Evolutionary conservation across 2,888 invertebrate genomes (phyloP), one percentile per base, ranked within the genome.

Genomic region (Calameuta filiformis): DNA sequence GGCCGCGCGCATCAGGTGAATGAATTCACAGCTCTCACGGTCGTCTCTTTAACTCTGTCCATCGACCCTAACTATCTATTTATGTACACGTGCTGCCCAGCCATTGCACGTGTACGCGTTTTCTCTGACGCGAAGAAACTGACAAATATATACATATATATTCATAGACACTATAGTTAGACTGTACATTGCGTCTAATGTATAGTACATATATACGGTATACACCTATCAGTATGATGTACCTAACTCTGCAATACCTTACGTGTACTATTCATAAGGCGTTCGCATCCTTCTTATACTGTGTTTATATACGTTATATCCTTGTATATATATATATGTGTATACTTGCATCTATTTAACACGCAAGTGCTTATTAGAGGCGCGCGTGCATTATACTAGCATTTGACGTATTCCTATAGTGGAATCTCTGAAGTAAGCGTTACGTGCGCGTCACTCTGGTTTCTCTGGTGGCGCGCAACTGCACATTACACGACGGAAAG

Each of bases 41-140:
- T 84, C 81, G 82, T 85, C 85, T 85, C 85, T 87, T 87, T 84
- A 81, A 82, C 23, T 83, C 85, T 89, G 90, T 89, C 87, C 89
- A 84, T 89, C 89, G 89, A 89, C 89, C 90, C 90, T 87, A 89
- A 88, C 88, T 87, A 85, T 87, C 89, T 89, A 89, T 89, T 89
- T 89, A 89, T 89, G 89, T 82, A 85, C 87, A 84, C 85, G 83
- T 83, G 83, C 76, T 81, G 81, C 80, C 81, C 81, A 15, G 56
- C 56, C 23, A 15, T 23, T 56, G 23, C 56, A 56, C 56, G 56
- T 56, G 56, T 56, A 56, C 56, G 56, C 56, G 15, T 23, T 56
- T 56, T 56, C 56, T 56, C 56, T 56, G 15, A 23, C 56, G 56
- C 56, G 56, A 56, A 56, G 56, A 56, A 56, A 56, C 56, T 23